These are phyloP conservation scores for Caenorhabditis drosophilae DNA, from an alignment of 2,888 invertebrate species.

Conservation along the genomic window DNA sequence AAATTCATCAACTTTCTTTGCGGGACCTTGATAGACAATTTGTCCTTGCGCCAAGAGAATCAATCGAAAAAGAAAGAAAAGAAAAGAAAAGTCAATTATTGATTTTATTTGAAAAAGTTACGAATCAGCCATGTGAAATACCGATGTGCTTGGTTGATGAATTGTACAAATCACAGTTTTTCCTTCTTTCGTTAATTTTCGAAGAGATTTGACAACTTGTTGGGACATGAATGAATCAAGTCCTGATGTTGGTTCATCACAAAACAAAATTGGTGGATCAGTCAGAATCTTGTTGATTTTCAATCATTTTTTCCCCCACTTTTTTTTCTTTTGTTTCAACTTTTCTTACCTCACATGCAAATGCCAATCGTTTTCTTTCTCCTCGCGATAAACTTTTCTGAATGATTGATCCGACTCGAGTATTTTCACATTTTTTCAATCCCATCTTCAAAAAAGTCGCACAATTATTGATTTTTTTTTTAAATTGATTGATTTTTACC, in stretches of 20 bases:
- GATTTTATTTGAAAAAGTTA: conserved; percentile 42
- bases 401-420: conserved; percentile 38
- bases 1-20: conserved; percentile 41
- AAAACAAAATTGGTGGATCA: conserved; percentile 53
- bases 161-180: conserved; percentile 90
- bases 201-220: conserved; percentile 64
- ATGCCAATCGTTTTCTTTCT: conserved; percentile 78
- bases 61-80: too few species aligned
- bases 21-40: conserved; percentile 51
- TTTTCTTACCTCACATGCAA: too few species aligned
- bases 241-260: conserved; percentile 50
- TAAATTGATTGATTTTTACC: too few species aligned
- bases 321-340: too few species aligned
- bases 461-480: too few species aligned
- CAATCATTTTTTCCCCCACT: too few species aligned
- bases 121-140: conserved; percentile 84
- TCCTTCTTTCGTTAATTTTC: conserved; percentile 74
- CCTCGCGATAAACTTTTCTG: conserved; percentile 91
- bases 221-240: conserved; percentile 53
- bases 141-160: conserved; percentile 90
- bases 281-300: too few species aligned
- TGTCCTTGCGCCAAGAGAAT: conserved; percentile 50
- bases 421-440: conserved; percentile 36
- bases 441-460: conserved; percentile 36
- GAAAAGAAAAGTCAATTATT: too few species aligned